A percentile compares a stretch with the other conserved stretches of the same genome.
phyloP scores from a whole-genome alignment of 2,113 vertebrate genomes.

The Noturus placidus region DNA sequence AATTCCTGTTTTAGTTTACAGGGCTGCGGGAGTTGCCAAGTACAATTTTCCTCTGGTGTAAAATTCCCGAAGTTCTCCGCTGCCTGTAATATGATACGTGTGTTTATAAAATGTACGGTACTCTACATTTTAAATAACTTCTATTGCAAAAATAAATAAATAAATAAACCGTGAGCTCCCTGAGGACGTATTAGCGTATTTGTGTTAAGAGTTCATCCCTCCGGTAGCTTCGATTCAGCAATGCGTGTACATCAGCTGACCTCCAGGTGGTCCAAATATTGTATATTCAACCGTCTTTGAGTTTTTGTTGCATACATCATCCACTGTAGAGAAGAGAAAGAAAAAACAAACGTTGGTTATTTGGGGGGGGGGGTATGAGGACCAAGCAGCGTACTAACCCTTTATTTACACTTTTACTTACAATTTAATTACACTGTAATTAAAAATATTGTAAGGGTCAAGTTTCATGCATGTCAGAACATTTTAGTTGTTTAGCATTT shows the following conservation, averaged over 20 bases:
- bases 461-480: not conserved
- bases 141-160: not conserved
- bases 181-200: not conserved
- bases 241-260: no score
- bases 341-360: not conserved
- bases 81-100: not conserved
- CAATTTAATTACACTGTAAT: not conserved
- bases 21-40: not conserved
- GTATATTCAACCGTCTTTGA: not conserved
- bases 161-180: no score
- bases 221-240: not conserved
- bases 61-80: not conserved
- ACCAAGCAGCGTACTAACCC: not conserved
- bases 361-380: no score
- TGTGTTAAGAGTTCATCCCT: not conserved
- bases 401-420: not conserved
- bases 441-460: not conserved
- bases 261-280: not conserved
- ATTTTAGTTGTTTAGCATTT: not conserved
- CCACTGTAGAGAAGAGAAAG: not conserved
- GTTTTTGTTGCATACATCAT: not conserved
- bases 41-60: not conserved
- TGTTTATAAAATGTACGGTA: not conserved
- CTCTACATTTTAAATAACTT: not conserved
- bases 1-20: slow-evolving; percentile 1